Percentiles rank a stretch among this genome's conserved stretches.
phyloP scores from a whole-genome alignment of 2,113 vertebrate species.

The Halichoerus grypus region DNA sequence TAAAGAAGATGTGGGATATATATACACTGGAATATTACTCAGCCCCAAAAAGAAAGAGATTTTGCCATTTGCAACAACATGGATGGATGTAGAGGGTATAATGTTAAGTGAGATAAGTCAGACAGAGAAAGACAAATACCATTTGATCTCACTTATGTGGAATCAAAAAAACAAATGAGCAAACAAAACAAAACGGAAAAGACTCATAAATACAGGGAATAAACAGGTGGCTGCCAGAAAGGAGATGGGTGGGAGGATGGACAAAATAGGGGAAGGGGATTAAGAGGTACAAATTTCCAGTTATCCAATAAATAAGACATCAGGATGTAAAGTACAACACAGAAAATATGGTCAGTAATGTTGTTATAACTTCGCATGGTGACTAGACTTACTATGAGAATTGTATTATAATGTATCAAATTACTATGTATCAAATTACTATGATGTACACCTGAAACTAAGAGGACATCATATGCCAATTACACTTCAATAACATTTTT shows the following conservation, averaged over 20 bases:
- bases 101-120: neutral
- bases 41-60: neutral
- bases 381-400: neutral
- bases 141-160: neutral
- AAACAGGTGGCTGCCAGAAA: neutral
- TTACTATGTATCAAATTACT: neutral
- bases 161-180: neutral
- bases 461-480: neutral
- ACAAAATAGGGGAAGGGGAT: neutral
- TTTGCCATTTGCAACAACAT: neutral
- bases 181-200: neutral
- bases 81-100: neutral
- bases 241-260: neutral
- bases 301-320: neutral
- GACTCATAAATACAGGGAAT: neutral
- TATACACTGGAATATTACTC: neutral
- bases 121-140: neutral
- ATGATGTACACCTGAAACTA: neutral
- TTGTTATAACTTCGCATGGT: neutral
- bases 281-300: neutral
- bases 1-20: neutral
- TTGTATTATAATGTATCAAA: neutral
- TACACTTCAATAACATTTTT: neutral
- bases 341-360: neutral
- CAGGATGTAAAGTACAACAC: neutral